Evolutionary conservation across 2,797 vertebrate genomes (phyloP), one percentile per base, ranked within the genome.

Genomic region (Acipenser oxyrinchus): DNA sequence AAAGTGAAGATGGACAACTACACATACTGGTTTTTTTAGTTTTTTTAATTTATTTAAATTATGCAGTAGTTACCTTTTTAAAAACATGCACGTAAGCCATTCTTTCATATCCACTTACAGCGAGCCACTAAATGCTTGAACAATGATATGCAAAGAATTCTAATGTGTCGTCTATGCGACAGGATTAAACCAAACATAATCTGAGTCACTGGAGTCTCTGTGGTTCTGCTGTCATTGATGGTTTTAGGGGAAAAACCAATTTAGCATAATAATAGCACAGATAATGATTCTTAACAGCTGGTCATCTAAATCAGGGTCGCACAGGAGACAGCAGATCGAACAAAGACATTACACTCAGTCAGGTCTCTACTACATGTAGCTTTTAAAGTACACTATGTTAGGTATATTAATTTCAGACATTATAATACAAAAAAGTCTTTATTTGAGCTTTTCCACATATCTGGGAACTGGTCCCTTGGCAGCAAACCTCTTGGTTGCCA

Each of bases 121-220:
- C 12, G 12, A 58, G 55, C 55, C 15, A 11, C 55, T 13, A 58
- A 13, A 58, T 58, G 55, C 55, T n/a, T 11, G 55, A 13, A 13
- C 55, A 58, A 58, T 58, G 55, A 58, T 13, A 58, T 58, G 55
- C 15, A 13, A 58, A 58, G 55, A 58, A 58, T 58, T 1, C 11
- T 13, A 58, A 58, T 58, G 55, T n/a, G 2, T n/a, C 55, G 12
- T 2, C 55, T 58, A 11, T n/a, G 15, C 15, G n/a, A 58, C 12
- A 53, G 52, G 15, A 58, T 58, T 58, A 58, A 58, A 58, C 55
- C 55, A 58, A 58, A 58, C 55, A 58, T 7, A 58, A 58, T 58
- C 55, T 58, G 55, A 58, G 55, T 58, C 55, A 58, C 55, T 58
- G 55, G 55, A n/a, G 55, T 12, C 52, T 53, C 52, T 53, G 37